Conservation (phyloP, 1,140 invertebrate genomes). For the Adoxophyes honmai region DNA sequence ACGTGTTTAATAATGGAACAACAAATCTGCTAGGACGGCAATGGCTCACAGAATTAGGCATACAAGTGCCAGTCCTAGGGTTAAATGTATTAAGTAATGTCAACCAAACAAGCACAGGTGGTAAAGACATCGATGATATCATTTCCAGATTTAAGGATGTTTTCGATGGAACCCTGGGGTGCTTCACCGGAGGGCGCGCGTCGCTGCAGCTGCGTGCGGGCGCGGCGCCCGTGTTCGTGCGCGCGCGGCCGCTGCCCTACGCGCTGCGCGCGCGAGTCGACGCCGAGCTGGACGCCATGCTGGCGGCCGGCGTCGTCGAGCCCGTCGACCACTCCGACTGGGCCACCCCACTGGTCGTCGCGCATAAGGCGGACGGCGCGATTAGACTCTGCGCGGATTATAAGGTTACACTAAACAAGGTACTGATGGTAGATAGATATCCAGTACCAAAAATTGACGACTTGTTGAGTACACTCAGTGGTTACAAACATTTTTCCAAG, state of each 20-base stretch:
- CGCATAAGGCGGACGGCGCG: constrained; percentile 1
- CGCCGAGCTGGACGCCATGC: constrained; percentile 9
- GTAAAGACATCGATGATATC: neutral
- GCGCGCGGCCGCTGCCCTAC: neutral
- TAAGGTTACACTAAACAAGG: neutral
- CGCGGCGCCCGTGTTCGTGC: neutral
- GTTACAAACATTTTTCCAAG: neutral
- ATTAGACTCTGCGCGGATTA: neutral
- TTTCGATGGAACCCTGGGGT: neutral
- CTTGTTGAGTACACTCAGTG: neutral
- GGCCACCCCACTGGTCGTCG: constrained; percentile 3
- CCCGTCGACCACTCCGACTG: constrained; percentile 12
- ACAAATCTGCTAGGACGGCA: constrained; percentile 10
- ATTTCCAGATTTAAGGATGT: neutral
- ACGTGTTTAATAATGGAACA: neutral
- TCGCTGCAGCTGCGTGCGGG: neutral
- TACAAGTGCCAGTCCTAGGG: neutral
- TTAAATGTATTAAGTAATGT: neutral
- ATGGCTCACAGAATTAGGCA: constrained; percentile 1
- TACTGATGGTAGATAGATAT: neutral
- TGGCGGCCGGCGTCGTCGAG: neutral
- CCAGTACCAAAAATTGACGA: neutral
- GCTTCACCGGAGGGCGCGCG: neutral
- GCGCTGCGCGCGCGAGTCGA: constrained; percentile 6
- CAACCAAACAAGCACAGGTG: neutral